Conservation (phyloP, 1,140 invertebrate genomes). For the Steinernema feltiae region DNA sequence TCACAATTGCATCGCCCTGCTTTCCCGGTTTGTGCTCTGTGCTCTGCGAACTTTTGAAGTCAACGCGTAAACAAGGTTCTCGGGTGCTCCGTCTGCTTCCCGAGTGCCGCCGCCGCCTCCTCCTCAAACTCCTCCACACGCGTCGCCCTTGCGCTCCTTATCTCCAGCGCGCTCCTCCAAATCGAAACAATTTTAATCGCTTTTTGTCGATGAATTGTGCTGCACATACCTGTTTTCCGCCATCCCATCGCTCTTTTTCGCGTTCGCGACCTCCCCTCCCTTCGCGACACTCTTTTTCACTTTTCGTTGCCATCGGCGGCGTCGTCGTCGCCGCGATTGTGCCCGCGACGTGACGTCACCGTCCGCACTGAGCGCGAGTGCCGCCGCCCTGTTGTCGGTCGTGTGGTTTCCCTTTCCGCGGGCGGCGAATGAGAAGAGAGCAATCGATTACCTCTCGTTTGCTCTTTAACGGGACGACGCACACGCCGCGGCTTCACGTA, state of each 20-base stretch:
- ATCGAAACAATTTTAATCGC: slow-evolving; percentile 14
- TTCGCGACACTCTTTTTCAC: background rate
- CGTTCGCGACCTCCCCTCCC: background rate
- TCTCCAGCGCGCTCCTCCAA: background rate
- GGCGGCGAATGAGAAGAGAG: background rate
- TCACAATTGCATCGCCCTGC: too few species aligned
- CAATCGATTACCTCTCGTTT: slow-evolving; percentile 2
- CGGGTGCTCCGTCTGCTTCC: too few species aligned
- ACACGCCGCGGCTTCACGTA: background rate
- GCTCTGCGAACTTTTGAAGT: too few species aligned
- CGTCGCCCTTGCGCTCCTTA: background rate
- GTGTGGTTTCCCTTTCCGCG: background rate
- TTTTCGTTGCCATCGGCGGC: background rate
- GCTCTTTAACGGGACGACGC: slow-evolving; percentile 4
- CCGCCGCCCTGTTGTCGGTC: background rate
- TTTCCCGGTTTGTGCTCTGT: too few species aligned
- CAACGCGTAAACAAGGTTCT: too few species aligned
- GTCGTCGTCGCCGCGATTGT: background rate
- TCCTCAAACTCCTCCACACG: background rate
- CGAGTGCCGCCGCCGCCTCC: background rate
- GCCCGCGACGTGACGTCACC: slow-evolving; percentile 4
- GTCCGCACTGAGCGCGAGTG: background rate
- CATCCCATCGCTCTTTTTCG: too few species aligned
- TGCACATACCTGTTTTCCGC: slow-evolving; percentile 14
- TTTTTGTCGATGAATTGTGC: background rate